A percentile compares a stretch with the other conserved stretches of the same genome.
Conservation (phyloP, 2,888 invertebrate species). For the Leptinotarsa tumamoca region DNA sequence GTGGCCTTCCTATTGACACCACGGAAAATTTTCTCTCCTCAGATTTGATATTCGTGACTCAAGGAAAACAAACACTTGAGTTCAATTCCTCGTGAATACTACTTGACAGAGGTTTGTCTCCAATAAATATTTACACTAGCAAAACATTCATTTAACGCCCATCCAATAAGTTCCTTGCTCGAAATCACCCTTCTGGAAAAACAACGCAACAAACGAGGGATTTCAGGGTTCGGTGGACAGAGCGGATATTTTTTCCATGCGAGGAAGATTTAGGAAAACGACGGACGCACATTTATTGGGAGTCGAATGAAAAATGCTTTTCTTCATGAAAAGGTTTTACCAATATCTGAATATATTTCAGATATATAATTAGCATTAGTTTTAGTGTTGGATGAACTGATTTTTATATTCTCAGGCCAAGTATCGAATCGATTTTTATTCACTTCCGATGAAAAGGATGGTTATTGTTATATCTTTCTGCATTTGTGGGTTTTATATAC, state of each 20-base stretch:
- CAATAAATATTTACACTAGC: slow-evolving; percentile 13
- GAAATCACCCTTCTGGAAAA: slow-evolving; percentile 1
- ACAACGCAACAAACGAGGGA: neutral
- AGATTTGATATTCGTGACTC: slow-evolving; percentile 8
- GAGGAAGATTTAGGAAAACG: neutral
- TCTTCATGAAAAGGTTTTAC: too few relatives aligned
- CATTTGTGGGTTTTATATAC: too few relatives aligned
- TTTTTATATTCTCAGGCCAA: too few relatives aligned
- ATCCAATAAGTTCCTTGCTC: slow-evolving; percentile 8
- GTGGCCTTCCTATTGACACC: neutral
- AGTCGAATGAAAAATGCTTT: neutral
- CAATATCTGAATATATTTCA: too few relatives aligned
- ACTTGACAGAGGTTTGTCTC: slow-evolving; percentile 11
- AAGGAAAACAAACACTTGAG: slow-evolving; percentile 7
- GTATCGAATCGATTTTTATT: too few relatives aligned
- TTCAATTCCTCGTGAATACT: neutral
- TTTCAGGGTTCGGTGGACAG: slow-evolving; percentile 6
- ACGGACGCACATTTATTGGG: neutral
- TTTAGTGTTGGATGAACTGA: too few relatives aligned
- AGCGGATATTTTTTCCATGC: neutral
- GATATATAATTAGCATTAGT: too few relatives aligned
- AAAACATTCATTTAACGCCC: slow-evolving; percentile 19
- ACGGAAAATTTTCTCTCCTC: neutral
- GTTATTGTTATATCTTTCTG: too few relatives aligned
- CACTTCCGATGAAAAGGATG: too few relatives aligned